phyloP scores from a whole-genome alignment of 2,888 invertebrate genomes.

The Mechanitis mazaeus region DNA sequence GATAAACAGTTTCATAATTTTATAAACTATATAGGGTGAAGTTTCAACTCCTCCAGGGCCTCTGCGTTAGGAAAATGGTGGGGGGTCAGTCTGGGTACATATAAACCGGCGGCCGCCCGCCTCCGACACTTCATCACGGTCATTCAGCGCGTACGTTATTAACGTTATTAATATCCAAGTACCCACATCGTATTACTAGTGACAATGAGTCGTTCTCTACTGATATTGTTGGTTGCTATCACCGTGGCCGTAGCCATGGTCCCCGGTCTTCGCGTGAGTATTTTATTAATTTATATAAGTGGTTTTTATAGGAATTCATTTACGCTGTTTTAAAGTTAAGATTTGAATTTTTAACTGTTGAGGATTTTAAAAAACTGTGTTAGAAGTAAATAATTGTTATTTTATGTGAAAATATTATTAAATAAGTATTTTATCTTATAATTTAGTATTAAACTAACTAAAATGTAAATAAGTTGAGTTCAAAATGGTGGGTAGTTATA shows the following conservation, averaged over 20 bases:
- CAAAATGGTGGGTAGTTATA: too few species aligned
- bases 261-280: constrained; percentile 53
- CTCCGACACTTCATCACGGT: constrained; percentile 47
- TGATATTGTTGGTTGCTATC: constrained; percentile 44
- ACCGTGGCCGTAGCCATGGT: constrained; percentile 49
- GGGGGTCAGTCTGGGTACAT: constrained; percentile 39
- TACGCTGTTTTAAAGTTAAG: too few species aligned
- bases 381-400: too few species aligned
- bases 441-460: too few species aligned
- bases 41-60: background rate
- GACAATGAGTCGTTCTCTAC: constrained; percentile 44
- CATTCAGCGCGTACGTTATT: constrained; percentile 32
- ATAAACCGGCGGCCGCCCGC: constrained; percentile 39
- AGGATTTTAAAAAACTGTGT: too few species aligned
- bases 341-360: too few species aligned
- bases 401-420: too few species aligned
- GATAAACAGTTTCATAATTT: constrained; percentile 25
- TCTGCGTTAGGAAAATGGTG: constrained; percentile 21
- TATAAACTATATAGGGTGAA: too few species aligned
- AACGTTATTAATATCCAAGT: constrained; percentile 17
- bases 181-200: constrained; percentile 23
- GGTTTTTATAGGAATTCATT: too few species aligned
- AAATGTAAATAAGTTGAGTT: too few species aligned
- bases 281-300: background rate
- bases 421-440: too few species aligned